Base-by-base conservation (phyloP, 2,888 invertebrate species). In the Cheilosia grossa region DNA sequence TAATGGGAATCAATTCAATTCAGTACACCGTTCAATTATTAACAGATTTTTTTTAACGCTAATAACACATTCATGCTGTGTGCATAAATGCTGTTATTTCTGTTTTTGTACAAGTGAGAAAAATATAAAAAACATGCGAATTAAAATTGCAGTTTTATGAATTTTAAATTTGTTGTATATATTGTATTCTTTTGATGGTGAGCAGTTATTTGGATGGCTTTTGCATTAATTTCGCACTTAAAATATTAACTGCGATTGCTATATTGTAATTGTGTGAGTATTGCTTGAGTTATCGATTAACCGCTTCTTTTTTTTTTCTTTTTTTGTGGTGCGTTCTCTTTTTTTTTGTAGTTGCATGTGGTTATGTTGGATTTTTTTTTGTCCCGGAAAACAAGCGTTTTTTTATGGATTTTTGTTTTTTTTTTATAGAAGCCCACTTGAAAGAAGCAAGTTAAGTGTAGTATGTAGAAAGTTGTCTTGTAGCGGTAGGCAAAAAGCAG, bases 1-100 rank as follows among this genome's bases (percentile, higher is more conserved):
- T 37, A 49, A 49, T 69, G 6, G 30, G 30, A 69, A 54, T 44
- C 33, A 42, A 44, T 69, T 44, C 30, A 56, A 47, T 44, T 69
- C 30, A 19, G 56, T 33, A 19, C 30, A 44, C 17, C 54, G 56
- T 21, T 69, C 27, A 56, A 56, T 56, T 56, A 69, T 69, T 33
- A 54, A 69, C 44, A 19, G 21, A 42, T n/a, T 61, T 44, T 47
- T 44, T 17, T 44, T n/a, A 51, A 15, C 5, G 0, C 13, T 15
- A 15, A 24, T 13, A 51, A 3, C 9, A 9, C 2, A 47, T 47
- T 47, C 5, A 7, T n/a, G n/a, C 2, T 9, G 9, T 47, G 7
- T 47, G 6, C 7, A 7, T 15, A 15, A 33, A 10, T 33, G 33
- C 3, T 6, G 3, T 9, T 47, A 17, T 17, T 15, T 24, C 15